Evolutionary conservation across 2,888 invertebrate species (phyloP).

Genomic region (Pachymerium ferrugineum): DNA sequence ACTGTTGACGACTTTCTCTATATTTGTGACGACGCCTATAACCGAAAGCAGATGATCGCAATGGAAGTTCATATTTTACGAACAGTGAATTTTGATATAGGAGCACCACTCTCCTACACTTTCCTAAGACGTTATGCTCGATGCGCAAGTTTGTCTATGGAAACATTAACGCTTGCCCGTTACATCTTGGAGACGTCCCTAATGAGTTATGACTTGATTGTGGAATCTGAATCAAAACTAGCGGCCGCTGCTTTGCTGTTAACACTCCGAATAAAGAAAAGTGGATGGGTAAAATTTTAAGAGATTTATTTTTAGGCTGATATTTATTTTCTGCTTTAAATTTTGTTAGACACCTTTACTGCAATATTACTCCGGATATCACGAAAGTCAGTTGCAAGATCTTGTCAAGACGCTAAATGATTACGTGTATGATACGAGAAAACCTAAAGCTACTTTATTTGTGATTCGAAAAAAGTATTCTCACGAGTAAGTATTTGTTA

Average conservation of each 20-base stretch:
- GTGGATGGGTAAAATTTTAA: slow-evolving; percentile 48
- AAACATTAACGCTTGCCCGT: slow-evolving; percentile 84
- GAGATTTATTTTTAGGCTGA: background rate
- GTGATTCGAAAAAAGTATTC: slow-evolving; percentile 90
- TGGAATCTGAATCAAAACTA: slow-evolving; percentile 76
- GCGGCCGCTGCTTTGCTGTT: slow-evolving; percentile 83
- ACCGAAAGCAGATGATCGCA: slow-evolving; percentile 69
- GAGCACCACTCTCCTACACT: slow-evolving; percentile 93
- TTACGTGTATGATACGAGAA: slow-evolving; percentile 69
- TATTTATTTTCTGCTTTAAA: background rate
- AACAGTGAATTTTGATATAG: slow-evolving; percentile 80
- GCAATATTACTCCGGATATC: slow-evolving; percentile 59
- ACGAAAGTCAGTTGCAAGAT: slow-evolving; percentile 64
- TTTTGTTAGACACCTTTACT: slow-evolving; percentile 44
- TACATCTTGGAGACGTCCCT: slow-evolving; percentile 89
- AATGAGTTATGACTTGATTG: slow-evolving; percentile 80
- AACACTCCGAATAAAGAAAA: slow-evolving; percentile 73
- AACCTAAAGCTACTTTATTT: slow-evolving; percentile 69
- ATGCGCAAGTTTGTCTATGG: slow-evolving; percentile 64
- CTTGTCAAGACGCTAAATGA: slow-evolving; percentile 68
- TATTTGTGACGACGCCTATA: slow-evolving; percentile 93
- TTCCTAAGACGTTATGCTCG: slow-evolving; percentile 92
- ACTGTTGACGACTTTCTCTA: slow-evolving; percentile 91
- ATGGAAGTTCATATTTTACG: slow-evolving; percentile 87
- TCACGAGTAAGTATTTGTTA: slow-evolving; percentile 60